These are phyloP conservation scores for Drosophila paulistorum DNA, from an alignment of 1,140 invertebrate species.

Conservation along the genomic window DNA sequence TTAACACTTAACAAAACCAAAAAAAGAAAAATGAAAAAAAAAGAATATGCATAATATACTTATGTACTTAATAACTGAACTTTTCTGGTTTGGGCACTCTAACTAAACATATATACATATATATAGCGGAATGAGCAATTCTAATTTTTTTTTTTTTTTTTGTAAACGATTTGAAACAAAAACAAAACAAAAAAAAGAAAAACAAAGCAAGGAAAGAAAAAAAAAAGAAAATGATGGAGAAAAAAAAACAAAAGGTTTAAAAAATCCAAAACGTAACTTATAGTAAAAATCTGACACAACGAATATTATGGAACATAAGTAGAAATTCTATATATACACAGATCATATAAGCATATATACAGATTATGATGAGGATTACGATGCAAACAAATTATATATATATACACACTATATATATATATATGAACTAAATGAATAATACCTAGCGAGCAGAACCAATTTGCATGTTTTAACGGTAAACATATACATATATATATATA, in stretches of 20 bases:
- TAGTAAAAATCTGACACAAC: slow-evolving; percentile 83
- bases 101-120: neutral
- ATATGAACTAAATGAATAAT: slow-evolving; percentile 61
- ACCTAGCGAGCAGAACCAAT: slow-evolving; percentile 79
- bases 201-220: neutral
- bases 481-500: neutral
- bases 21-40: neutral
- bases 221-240: slow-evolving; percentile 13
- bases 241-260: slow-evolving; percentile 71
- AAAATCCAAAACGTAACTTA: slow-evolving; percentile 81
- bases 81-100: slow-evolving; percentile 43
- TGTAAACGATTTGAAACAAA: slow-evolving; percentile 33
- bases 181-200: slow-evolving; percentile 13
- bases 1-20: slow-evolving; percentile 36
- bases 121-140: slow-evolving; percentile 40
- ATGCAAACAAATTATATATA: slow-evolving; percentile 61
- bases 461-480: slow-evolving; percentile 77
- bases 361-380: slow-evolving; percentile 31
- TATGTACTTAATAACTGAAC: slow-evolving; percentile 57
- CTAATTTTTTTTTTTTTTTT: slow-evolving; percentile 4
- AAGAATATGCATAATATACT: slow-evolving; percentile 30
- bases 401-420: slow-evolving; percentile 46
- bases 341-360: slow-evolving; percentile 78
- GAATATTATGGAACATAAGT: slow-evolving; percentile 84
- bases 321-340: slow-evolving; percentile 82